Evolutionary conservation across 1,140 invertebrate genomes (phyloP).

Genomic region (Camponotus vicinus): DNA sequence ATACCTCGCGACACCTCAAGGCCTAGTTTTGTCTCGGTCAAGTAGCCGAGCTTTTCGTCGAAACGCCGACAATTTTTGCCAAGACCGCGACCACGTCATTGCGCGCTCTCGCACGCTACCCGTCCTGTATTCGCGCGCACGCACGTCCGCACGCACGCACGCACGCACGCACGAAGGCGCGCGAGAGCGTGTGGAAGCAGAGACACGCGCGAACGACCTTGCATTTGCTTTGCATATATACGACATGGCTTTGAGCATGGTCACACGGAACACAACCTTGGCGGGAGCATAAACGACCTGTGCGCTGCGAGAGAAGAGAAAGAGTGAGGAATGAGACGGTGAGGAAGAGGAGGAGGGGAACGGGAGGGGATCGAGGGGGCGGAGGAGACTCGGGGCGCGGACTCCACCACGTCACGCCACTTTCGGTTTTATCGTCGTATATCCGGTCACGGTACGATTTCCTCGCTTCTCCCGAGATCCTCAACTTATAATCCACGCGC

Average conservation of each 20-base stretch:
- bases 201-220: conserved; percentile 78
- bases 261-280: conserved; percentile 78
- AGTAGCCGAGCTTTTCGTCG: conserved; percentile 40
- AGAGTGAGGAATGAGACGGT: conserved; percentile 20
- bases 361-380: not conserved
- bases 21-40: conserved; percentile 57
- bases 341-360: not conserved
- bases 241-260: conserved; percentile 75
- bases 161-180: not conserved
- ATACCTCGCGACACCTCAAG: conserved; percentile 55
- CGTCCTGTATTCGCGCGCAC: conserved; percentile 13
- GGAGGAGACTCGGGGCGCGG: conserved; percentile 42
- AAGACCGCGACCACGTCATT: conserved; percentile 70
- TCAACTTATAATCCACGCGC: conserved; percentile 14
- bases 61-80: conserved; percentile 68
- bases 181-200: conserved; percentile 35
- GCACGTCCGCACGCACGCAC: conserved; percentile 32
- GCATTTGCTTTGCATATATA: conserved; percentile 80
- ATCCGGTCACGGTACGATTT: conserved; percentile 70
- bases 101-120: conserved; percentile 35
- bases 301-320: conserved; percentile 35
- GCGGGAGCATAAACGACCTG: conserved; percentile 74
- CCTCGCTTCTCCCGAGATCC: conserved; percentile 54
- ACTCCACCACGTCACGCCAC: conserved; percentile 69
- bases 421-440: conserved; percentile 79